Conservation (phyloP, 2,797 vertebrate genomes). For the Takifugu ocellatus region DNA sequence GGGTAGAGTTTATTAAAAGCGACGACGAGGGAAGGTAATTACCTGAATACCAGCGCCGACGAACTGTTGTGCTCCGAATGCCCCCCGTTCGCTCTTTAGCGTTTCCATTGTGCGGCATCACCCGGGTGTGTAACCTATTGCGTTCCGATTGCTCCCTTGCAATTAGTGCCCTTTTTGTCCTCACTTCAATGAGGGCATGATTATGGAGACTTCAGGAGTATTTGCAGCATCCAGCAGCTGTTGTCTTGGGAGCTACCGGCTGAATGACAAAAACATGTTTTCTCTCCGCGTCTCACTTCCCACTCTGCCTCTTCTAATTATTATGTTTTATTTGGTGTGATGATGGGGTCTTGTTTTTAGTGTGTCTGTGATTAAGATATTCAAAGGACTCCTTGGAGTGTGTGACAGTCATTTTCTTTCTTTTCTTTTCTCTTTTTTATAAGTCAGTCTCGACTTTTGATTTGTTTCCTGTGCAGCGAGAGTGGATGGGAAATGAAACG, state of each 20-base stretch:
- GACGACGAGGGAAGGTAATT: slow-evolving; percentile 99
- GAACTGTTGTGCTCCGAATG: slow-evolving; percentile 93
- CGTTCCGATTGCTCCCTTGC: slow-evolving; percentile 99
- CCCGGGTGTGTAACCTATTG: slow-evolving; percentile 99
- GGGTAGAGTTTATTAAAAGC: slow-evolving; percentile 99
- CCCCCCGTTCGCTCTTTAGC: slow-evolving; percentile 79
- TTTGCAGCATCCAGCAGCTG: slow-evolving; percentile 99
- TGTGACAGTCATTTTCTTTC: slow-evolving; percentile 69
- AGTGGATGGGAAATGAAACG: slow-evolving; percentile 64
- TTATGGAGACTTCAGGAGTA: slow-evolving; percentile 99
- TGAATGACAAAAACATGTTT: slow-evolving; percentile 99
- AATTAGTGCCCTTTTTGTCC: slow-evolving; percentile 99
- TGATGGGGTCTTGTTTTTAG: slow-evolving; percentile 96
- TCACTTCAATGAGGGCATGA: slow-evolving; percentile 99
- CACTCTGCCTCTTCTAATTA: slow-evolving; percentile 84
- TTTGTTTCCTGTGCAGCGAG: slow-evolving; percentile 65
- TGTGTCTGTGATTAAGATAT: slow-evolving; percentile 99
- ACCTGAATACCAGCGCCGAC: slow-evolving; percentile 99
- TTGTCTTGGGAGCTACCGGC: slow-evolving; percentile 99
- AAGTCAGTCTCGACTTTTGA: slow-evolving; percentile 70
- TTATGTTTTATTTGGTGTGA: slow-evolving; percentile 84
- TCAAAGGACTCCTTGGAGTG: slow-evolving; percentile 87
- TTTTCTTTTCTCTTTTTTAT: slow-evolving; percentile 40
- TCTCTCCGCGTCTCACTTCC: slow-evolving; percentile 93
- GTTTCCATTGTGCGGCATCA: slow-evolving; percentile 93